Percentiles rank a stretch among this genome's conserved stretches.
phyloP scores from a whole-genome alignment of 2,797 vertebrate species.

The Enteromius argenteus region DNA sequence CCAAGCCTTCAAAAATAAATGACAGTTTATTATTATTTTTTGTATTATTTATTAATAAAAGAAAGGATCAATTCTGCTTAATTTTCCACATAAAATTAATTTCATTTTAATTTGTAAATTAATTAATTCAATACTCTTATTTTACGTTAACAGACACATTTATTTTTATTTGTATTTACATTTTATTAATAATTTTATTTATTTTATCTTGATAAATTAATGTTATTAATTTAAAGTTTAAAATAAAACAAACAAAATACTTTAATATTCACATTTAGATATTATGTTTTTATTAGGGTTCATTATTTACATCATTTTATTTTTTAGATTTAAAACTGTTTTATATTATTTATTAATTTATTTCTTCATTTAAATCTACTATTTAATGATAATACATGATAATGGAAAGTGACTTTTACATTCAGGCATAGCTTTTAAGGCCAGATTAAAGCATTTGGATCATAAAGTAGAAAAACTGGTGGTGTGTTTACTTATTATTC shows the following conservation, averaged over 20 bases:
- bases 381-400: background rate
- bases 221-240: background rate
- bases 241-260: background rate
- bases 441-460: background rate
- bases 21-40: no score
- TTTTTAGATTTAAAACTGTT: background rate
- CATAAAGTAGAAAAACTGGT: background rate
- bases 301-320: background rate
- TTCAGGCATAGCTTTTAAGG: background rate
- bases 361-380: background rate
- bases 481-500: background rate
- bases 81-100: background rate
- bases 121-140: no score
- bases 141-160: background rate
- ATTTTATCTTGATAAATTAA: background rate
- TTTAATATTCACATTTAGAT: background rate
- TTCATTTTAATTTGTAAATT: background rate
- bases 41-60: background rate
- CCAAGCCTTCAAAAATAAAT: background rate
- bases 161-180: background rate
- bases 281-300: background rate
- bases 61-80: background rate
- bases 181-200: background rate
- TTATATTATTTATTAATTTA: background rate
- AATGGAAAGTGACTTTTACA: background rate